phyloP scores from a whole-genome alignment of 1,140 invertebrate species.

The Thaumetopoea pityocampa region DNA sequence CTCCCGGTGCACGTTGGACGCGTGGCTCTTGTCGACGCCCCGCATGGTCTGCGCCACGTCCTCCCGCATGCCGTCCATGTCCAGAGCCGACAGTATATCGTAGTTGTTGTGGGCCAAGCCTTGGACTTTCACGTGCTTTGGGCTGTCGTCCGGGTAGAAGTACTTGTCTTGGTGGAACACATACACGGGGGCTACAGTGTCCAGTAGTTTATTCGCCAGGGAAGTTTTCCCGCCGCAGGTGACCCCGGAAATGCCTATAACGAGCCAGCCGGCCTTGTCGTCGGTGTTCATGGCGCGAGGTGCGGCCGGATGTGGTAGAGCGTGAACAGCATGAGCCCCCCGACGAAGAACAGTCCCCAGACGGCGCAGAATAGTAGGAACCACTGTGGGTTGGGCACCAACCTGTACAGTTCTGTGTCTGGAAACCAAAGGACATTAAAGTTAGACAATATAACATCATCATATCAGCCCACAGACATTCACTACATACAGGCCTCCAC shows the following conservation, averaged over 20 bases:
- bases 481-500: too few relatives aligned
- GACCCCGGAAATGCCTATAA: constrained; percentile 86
- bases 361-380: constrained; percentile 78
- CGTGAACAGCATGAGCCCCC: constrained; percentile 80
- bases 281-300: too few relatives aligned
- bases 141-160: constrained; percentile 82
- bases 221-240: constrained; percentile 90
- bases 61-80: constrained; percentile 83
- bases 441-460: constrained; percentile 49
- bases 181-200: constrained; percentile 74
- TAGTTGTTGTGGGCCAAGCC: constrained; percentile 87
- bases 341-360: constrained; percentile 79
- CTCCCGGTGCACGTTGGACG: constrained; percentile 9
- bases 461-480: too few relatives aligned
- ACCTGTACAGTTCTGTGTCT: constrained; percentile 76
- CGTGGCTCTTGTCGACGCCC: constrained; percentile 32
- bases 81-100: constrained; percentile 83
- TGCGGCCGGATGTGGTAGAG: constrained; percentile 76
- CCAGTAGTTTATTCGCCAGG: constrained; percentile 77
- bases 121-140: constrained; percentile 79
- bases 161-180: constrained; percentile 86
- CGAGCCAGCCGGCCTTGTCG: too few relatives aligned
- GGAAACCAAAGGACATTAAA: constrained; percentile 42
- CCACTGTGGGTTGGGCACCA: constrained; percentile 79
- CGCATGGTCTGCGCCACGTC: constrained; percentile 74